Conservation (phyloP, 1,140 invertebrate species). For the Aculops lycopersici region DNA sequence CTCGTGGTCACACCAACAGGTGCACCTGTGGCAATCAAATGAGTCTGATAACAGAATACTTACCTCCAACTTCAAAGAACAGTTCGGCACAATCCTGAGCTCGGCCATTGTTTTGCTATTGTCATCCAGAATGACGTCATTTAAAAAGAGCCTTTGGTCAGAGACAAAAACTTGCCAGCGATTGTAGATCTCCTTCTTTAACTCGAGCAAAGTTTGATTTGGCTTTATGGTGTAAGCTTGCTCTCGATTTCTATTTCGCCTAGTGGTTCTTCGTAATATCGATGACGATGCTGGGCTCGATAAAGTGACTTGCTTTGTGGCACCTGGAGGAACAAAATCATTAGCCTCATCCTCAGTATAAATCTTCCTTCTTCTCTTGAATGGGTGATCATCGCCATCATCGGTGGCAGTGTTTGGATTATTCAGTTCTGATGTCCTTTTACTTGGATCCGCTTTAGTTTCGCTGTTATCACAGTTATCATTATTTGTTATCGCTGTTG, state of each 20-base stretch:
- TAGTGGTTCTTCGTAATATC: not conserved
- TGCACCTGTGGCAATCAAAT: too few species aligned
- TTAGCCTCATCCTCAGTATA: not conserved
- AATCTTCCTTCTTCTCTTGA: not conserved
- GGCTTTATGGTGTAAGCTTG: not conserved
- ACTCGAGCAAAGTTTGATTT: not conserved
- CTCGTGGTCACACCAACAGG: too few species aligned
- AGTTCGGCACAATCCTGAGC: conserved; percentile 17
- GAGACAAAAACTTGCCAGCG: conserved; percentile 19
- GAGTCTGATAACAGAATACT: conserved; percentile 7
- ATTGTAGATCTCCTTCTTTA: conserved; percentile 17
- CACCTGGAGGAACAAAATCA: not conserved
- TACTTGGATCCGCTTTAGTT: not conserved
- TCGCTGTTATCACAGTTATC: not conserved
- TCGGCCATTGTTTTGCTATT: conserved; percentile 16
- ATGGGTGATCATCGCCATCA: not conserved
- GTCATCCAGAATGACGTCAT: conserved; percentile 15
- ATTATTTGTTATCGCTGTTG: not conserved
- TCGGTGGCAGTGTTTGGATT: conserved; percentile 7
- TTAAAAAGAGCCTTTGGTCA: conserved; percentile 20
- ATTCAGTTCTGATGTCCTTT: not conserved
- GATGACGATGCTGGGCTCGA: not conserved
- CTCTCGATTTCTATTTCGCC: not conserved
- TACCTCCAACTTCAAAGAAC: conserved; percentile 19
- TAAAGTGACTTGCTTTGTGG: not conserved